These are phyloP conservation scores for Hypotaenidia okinawae DNA, from an alignment of 2,797 vertebrate species.

Conservation along the genomic window DNA sequence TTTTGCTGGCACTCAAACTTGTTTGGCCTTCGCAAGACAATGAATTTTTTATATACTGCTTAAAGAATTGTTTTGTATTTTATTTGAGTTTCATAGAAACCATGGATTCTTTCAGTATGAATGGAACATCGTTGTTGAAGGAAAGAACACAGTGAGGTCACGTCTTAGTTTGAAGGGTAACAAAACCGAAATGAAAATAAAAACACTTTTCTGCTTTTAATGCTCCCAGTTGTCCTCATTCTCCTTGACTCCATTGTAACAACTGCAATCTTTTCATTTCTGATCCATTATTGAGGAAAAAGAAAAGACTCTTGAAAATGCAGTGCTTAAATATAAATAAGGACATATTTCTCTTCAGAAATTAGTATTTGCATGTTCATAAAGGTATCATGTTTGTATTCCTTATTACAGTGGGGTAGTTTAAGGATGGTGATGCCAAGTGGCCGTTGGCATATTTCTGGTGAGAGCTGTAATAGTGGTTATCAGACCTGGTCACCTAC, in stretches of 20 bases:
- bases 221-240: constrained; percentile 15
- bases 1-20: neutral
- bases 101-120: neutral
- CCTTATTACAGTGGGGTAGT: neutral
- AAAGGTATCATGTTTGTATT: neutral
- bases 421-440: neutral
- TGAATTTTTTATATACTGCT: constrained; percentile 17
- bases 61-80: constrained; percentile 28
- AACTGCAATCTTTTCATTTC: neutral
- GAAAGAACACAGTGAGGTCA: constrained; percentile 13
- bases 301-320: constrained; percentile 27
- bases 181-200: constrained; percentile 50
- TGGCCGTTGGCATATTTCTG: neutral
- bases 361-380: neutral
- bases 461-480: neutral
- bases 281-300: neutral
- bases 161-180: constrained; percentile 2
- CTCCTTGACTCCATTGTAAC: constrained; percentile 40
- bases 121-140: constrained; percentile 26
- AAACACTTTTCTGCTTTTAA: constrained; percentile 35
- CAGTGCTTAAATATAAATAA: neutral
- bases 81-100: constrained; percentile 19
- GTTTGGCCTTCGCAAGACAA: constrained; percentile 7
- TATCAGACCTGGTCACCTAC: no score
- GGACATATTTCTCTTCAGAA: neutral